Percentiles rank a stretch among this genome's conserved stretches.
phyloP scores from a whole-genome alignment of 2,797 vertebrate genomes.

The Sarcophilus harrisii region DNA sequence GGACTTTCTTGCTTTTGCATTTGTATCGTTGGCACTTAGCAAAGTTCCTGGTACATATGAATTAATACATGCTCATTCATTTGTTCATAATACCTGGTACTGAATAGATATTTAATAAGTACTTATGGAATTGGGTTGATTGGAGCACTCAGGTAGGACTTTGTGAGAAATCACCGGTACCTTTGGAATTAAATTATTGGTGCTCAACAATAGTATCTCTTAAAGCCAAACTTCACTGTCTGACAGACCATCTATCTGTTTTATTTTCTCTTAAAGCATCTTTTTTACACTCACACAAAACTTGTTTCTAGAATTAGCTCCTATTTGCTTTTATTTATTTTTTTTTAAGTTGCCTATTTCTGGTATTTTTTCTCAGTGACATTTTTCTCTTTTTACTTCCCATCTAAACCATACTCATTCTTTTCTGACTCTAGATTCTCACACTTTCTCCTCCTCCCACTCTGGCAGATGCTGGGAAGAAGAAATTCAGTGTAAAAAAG shows the following conservation, averaged over 20 bases:
- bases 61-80: not conserved
- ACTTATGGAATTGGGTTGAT: not conserved
- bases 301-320: not conserved
- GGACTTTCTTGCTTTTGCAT: not conserved
- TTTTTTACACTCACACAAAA: not conserved
- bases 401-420: conserved; percentile 70
- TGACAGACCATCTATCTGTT: not conserved
- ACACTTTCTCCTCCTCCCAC: conserved; percentile 76
- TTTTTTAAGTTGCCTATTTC: conserved; percentile 61
- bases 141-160: not conserved
- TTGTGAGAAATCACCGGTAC: not conserved
- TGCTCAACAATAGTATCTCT: not conserved
- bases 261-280: not conserved
- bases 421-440: conserved; percentile 72
- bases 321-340: not conserved
- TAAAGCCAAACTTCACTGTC: not conserved
- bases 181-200: not conserved
- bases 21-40: not conserved
- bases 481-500: conserved; percentile 69
- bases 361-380: conserved; percentile 45
- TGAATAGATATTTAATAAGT: not conserved
- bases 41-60: not conserved
- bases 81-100: not conserved
- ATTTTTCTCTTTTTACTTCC: conserved; percentile 53
- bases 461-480: conserved; percentile 78